Evolutionary conservation across 2,797 vertebrate genomes (phyloP), one percentile per base, ranked within the genome.

Genomic region (Eurystomus glaucurus): DNA sequence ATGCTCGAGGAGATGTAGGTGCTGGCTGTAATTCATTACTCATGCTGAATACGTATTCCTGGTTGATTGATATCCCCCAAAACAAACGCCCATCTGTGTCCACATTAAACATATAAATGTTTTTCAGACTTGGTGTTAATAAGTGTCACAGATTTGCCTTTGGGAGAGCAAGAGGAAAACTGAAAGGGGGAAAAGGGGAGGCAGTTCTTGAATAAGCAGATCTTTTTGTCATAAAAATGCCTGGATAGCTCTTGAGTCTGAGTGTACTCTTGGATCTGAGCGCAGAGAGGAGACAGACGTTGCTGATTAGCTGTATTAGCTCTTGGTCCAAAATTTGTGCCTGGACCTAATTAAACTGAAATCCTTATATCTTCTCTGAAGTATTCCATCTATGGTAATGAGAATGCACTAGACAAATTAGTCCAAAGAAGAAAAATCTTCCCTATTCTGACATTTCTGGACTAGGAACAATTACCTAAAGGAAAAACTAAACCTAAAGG

Each of bases 271-370:
- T 87, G 55, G 64, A 76, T 93, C 39, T 31, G 18, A 87, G 31
- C 46, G 52, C 35, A 92, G 71, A 92, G 62, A 66, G 45, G 8
- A 95, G 84, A 85, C 87, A 95, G 78, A 95, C 75, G 94, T 92
- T 93, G 58, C 78, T 82, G 80, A 29, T 84, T 66, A 81, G 11
- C 52, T 83, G 35, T 55, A 79, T 51, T 80, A 89, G 52, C 51
- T 43, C 11, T 50, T 78, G 33, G 77, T 88, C 85, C 81, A 95
- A 71, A 91, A 92, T 83, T 61, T 88, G 33, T 81, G 93, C 76
- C 92, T 97, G 93, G 89, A 85, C 75, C 64, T 94, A 68, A 97
- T 96, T 95, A 97, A 91, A 80, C 25, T 57, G 75, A 92, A 95
- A 89, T 87, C 45, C 50, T 82, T 85, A 54, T 8, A 71, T 85